Conservation (phyloP, 2,797 vertebrate species). For the Meriones psammophilus region DNA sequence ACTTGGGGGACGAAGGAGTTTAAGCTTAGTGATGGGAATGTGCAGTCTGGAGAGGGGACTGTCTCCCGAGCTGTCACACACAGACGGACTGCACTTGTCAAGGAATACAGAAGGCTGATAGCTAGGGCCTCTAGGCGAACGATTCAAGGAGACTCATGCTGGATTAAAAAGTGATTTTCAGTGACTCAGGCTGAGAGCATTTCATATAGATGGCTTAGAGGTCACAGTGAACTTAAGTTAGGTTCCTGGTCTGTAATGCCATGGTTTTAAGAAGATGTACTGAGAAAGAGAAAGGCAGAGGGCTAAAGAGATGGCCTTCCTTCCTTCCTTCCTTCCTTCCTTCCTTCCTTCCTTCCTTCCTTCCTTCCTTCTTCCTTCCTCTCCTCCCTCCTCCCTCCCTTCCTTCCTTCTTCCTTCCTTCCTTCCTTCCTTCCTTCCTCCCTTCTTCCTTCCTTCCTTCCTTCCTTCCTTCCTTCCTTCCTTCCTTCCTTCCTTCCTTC, state of each 20-base stretch:
- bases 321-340: no score
- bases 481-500: no score
- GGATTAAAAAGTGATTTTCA: constrained; percentile 15
- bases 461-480: no score
- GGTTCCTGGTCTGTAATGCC: background rate
- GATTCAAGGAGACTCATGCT: background rate
- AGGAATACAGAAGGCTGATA: background rate
- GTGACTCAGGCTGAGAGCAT: background rate
- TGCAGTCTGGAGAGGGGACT: background rate
- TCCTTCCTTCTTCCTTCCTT: background rate
- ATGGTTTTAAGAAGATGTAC: background rate
- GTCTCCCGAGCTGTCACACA: background rate
- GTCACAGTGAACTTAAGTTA: background rate
- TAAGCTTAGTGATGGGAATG: background rate
- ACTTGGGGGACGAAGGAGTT: background rate
- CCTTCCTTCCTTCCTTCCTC: no score
- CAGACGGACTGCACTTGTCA: background rate
- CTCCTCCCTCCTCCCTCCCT: no score
- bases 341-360: no score
- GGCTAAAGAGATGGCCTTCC: background rate
- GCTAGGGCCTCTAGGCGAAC: background rate
- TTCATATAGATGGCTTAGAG: background rate
- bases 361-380: no score
- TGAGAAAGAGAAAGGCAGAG: background rate
- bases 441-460: no score